These are phyloP conservation scores for Melieria crassipennis DNA, from an alignment of 2,888 invertebrate species.

Conservation along the genomic window DNA sequence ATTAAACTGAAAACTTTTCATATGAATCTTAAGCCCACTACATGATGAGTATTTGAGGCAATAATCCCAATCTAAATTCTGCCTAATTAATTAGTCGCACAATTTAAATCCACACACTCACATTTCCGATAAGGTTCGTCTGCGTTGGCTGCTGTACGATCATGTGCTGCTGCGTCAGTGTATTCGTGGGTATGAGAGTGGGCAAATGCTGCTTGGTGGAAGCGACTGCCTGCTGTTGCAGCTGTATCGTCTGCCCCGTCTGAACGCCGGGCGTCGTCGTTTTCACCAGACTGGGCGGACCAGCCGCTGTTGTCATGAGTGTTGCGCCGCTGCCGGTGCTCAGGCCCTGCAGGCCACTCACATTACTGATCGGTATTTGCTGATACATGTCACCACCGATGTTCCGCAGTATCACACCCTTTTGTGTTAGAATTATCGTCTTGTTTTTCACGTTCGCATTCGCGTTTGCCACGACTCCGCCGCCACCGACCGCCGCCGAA, in stretches of 20 bases:
- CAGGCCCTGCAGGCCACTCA: slow-evolving; percentile 57
- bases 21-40: no score
- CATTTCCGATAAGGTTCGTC: slow-evolving; percentile 57
- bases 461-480: slow-evolving; percentile 35
- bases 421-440: slow-evolving; percentile 64
- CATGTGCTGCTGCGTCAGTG: slow-evolving; percentile 59
- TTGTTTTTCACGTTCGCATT: slow-evolving; percentile 61
- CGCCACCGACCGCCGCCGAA: slow-evolving; percentile 43
- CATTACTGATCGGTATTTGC: slow-evolving; percentile 65
- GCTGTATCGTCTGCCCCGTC: slow-evolving; percentile 49
- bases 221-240: slow-evolving; percentile 51
- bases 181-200: slow-evolving; percentile 63
- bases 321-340: slow-evolving; percentile 54
- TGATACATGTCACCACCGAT: slow-evolving; percentile 66
- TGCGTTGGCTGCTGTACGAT: slow-evolving; percentile 60
- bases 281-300: slow-evolving; percentile 62
- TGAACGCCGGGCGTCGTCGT: slow-evolving; percentile 55
- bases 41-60: no score
- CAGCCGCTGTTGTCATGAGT: slow-evolving; percentile 61
- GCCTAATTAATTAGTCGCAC: background rate
- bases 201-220: slow-evolving; percentile 59
- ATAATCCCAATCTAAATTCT: background rate
- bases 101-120: slow-evolving; percentile 46
- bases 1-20: background rate
- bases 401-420: slow-evolving; percentile 64